Conservation (phyloP, 2,888 invertebrate genomes). For the Lasioglossum vierecki region DNA sequence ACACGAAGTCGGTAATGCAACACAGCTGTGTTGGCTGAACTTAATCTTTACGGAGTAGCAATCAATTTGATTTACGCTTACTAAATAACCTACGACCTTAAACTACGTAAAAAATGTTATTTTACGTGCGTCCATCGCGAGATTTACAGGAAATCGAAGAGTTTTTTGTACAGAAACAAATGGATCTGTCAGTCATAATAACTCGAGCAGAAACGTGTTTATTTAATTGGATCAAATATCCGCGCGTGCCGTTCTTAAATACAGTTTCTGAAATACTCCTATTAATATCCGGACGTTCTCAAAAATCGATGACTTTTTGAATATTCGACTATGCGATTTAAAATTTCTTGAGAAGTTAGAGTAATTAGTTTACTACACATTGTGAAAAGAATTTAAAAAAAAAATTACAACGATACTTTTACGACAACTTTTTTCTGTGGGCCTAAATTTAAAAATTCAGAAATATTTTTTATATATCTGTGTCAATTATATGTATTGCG, state of each 20-base stretch:
- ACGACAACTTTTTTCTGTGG: too few relatives aligned
- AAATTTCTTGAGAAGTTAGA: too few relatives aligned
- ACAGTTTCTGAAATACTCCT: not conserved
- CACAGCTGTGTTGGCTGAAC: conserved; percentile 2
- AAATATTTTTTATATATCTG: too few relatives aligned
- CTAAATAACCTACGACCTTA: not conserved
- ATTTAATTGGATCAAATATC: not conserved
- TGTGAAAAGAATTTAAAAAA: too few relatives aligned
- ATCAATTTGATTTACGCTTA: conserved; percentile 10
- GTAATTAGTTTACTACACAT: too few relatives aligned
- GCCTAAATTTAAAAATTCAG: too few relatives aligned
- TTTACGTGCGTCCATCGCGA: conserved; percentile 46
- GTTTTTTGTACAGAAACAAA: conserved; percentile 48
- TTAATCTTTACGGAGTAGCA: conserved; percentile 1
- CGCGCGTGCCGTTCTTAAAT: not conserved
- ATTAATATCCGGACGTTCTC: too few relatives aligned
- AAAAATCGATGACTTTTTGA: too few relatives aligned
- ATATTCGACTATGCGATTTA: too few relatives aligned
- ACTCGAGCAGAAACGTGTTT: not conserved
- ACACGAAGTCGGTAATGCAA: conserved; percentile 11
- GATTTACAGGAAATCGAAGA: conserved; percentile 43
- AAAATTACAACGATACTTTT: too few relatives aligned
- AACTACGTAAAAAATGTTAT: conserved; percentile 41
- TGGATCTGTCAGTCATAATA: not conserved
- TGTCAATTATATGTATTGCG: too few relatives aligned